Base-by-base conservation (phyloP, 1,140 invertebrate species). In the Calephelis virginiensis region DNA sequence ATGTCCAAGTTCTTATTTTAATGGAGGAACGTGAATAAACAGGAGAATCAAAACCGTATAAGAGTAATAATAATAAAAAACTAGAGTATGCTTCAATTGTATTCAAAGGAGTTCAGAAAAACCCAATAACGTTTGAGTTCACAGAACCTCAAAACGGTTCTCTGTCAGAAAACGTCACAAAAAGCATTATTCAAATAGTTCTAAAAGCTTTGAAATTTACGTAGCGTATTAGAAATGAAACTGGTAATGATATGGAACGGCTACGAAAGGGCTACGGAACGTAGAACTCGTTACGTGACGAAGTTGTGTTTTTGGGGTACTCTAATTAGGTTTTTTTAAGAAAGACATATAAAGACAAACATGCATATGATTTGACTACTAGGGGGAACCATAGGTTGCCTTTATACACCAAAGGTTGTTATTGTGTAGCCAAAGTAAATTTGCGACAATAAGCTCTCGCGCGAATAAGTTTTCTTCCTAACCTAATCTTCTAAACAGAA, bases 171-270 rank as follows among this genome's bases (percentile, higher is more conserved):
- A 64, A 64, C 50, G 50, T 64, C 37, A 64, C 63, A 64, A 64
- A 64, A 64, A 64, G 63, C 63, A 56, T 59, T 64, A 64, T 64
- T 59, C 63, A 64, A 64, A 64, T 64, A 59, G 63, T 64, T 64
- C 63, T 64, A 64, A 64, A 53, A 53, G 38, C 40, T 49, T n/a
- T 49, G 53, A 45, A 45, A 56, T 17, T 64, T 64, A 64, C 43
- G 50, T 59, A 45, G 28, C 12, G 50, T 59, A 43, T 64, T 59
- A 59, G 50, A 59, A 59, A 64, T 45, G 50, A 56, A 43, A 37
- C 7, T 46, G 38, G 10, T 4, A n/a, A 56, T 17, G 49, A 14
- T 5, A 64, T 9, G 49, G 17, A 40, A 43, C 14, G 14, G 10
- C n/a, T 53, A 64, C 61, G 38, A 43, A 8, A 40, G 43, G 7